These are phyloP conservation scores for Volucella zonaria DNA, from an alignment of 2,888 invertebrate genomes.

Conservation along the genomic window DNA sequence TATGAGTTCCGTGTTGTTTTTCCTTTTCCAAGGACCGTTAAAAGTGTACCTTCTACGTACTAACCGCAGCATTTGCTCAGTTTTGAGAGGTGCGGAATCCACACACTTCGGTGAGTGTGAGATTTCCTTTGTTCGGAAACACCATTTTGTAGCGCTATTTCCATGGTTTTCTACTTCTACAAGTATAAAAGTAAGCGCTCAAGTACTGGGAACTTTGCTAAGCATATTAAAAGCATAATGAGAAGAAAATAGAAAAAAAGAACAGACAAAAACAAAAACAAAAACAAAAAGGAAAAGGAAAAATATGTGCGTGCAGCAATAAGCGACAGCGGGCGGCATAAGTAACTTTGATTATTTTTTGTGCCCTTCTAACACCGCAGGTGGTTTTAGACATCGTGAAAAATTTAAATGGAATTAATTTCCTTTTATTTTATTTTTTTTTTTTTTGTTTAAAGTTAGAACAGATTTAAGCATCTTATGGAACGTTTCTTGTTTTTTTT, in stretches of 20 bases:
- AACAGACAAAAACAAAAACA: conserved; percentile 17
- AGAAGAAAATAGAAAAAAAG: conserved; percentile 21
- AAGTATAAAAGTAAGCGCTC: conserved; percentile 6
- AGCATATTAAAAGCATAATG: conserved; percentile 34
- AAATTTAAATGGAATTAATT: no score
- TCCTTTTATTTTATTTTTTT: no score
- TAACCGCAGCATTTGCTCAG: conserved; percentile 14
- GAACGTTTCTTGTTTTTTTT: no score
- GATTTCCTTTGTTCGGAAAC: conserved; percentile 47
- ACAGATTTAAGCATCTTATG: no score
- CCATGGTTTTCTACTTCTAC: conserved; percentile 23
- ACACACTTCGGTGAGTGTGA: conserved; percentile 5
- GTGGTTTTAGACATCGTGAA: no score
- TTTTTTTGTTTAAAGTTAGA: no score
- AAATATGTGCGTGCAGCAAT: conserved; percentile 11
- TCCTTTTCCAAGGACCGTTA: neutral
- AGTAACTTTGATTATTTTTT: no score
- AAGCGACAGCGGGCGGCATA: neutral
- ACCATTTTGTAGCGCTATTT: conserved; percentile 59
- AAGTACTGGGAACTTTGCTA: conserved; percentile 19
- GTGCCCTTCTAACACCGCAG: no score
- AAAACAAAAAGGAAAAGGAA: conserved; percentile 17
- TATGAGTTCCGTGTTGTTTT: conserved; percentile 18
- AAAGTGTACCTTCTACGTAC: conserved; percentile 16
- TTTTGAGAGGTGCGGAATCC: neutral